Evolutionary conservation across 2,888 invertebrate genomes (phyloP), one percentile per base, ranked within the genome.

Genomic region (Lomographa bimaculata): DNA sequence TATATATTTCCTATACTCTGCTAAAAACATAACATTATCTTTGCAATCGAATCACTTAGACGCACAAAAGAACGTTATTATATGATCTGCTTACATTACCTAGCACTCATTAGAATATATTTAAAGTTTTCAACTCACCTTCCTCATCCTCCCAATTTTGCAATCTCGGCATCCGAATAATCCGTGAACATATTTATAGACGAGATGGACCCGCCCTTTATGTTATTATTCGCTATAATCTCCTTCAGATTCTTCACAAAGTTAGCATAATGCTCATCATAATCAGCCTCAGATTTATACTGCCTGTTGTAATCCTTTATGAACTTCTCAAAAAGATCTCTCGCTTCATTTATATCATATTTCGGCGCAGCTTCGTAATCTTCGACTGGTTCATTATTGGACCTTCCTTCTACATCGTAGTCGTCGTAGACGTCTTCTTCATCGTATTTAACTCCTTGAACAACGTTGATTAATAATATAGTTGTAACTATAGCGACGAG

Each of bases 111-210:
- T n/a, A n/a, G n/a, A n/a, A n/a, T n/a, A n/a, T n/a, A n/a, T n/a
- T 14, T 14, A 14, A 14, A 3, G 14, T 14, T 14, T n/a, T n/a
- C n/a, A 33, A 16, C 33, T 41, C 17, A 49, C 51, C 45, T 48
- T 26, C 5, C 9, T 39, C 39, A 55, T 36, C 49, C 47, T 33
- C 10, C 34, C 21, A 52, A 18, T 19, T 28, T 10, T 8, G 41
- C 25, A 2, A 65, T 30, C 51, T 79, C 75, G 0, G 55, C 52
- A 1, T 57, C 44, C 5, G 55, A 52, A 11, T 65, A 59, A 53
- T 83, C 83, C 5, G 81, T 34, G 45, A 81, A 81, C 40, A 64
- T 41, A 46, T 83, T 82, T 21, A 85, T 80, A 21, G 67, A 76
- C 25, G 63, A 41, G 14, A 57, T 44, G 1, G 61, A 55, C 12